Evolutionary conservation across 2,797 vertebrate genomes (phyloP).

Genomic region (Pristis pectinata): DNA sequence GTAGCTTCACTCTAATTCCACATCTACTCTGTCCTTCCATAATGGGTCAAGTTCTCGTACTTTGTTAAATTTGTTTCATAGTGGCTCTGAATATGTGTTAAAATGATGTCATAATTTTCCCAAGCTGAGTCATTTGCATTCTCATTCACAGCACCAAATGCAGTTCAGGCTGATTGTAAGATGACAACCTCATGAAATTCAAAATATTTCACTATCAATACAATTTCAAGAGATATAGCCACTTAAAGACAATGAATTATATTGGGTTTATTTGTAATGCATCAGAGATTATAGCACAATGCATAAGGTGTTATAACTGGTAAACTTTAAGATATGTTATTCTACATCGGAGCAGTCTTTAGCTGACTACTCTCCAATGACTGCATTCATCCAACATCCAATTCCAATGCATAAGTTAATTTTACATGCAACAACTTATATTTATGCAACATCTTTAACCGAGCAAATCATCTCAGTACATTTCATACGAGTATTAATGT

Average conservation of each 20-base stretch:
- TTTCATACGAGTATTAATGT: too few relatives aligned
- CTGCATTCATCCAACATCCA: too few relatives aligned
- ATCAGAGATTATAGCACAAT: neutral
- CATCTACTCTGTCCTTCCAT: neutral
- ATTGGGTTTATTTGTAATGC: neutral
- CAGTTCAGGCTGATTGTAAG: neutral
- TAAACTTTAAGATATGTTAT: neutral
- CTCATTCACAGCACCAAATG: neutral
- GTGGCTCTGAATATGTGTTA: neutral
- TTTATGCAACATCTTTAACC: too few relatives aligned
- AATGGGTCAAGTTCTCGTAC: neutral
- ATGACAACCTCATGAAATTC: too few relatives aligned
- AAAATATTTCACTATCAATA: neutral
- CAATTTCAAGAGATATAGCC: neutral
- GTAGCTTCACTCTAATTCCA: neutral
- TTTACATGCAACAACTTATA: too few relatives aligned
- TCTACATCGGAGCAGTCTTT: too few relatives aligned
- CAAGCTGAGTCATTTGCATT: neutral
- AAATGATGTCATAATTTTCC: neutral
- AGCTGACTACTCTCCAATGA: too few relatives aligned
- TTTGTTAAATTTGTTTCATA: neutral
- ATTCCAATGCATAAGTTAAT: too few relatives aligned
- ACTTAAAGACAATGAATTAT: neutral
- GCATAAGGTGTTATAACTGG: neutral
- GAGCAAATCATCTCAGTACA: too few relatives aligned